A percentile compares a stretch with the other conserved stretches of the same genome.
Evolutionary conservation across 1,140 invertebrate species (phyloP).

Genomic region (Cecropterus lyciades): DNA sequence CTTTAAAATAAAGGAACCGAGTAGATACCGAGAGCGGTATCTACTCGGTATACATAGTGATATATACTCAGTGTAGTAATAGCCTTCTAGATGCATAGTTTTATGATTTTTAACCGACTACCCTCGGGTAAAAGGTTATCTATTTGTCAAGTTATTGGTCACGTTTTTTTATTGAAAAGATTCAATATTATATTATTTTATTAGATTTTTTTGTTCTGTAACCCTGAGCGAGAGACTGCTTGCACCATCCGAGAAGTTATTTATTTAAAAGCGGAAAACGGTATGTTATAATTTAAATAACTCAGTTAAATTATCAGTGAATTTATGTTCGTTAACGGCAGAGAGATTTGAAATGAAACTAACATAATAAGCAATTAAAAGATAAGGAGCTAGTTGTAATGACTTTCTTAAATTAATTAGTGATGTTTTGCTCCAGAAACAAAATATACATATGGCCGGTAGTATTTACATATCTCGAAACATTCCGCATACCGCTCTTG

Average conservation of each 20-base stretch:
- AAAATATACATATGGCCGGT: slow-evolving; percentile 8
- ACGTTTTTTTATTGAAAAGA: no score
- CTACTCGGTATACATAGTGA: no score
- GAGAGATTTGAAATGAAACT: slow-evolving; percentile 7
- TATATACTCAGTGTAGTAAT: no score
- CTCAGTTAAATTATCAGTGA: slow-evolving; percentile 5
- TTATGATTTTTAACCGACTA: no score
- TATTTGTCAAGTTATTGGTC: no score
- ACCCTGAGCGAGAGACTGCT: not conserved
- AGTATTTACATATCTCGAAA: slow-evolving; percentile 21
- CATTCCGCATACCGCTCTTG: not conserved
- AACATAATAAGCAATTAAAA: slow-evolving; percentile 22
- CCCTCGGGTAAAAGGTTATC: no score
- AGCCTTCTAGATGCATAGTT: no score
- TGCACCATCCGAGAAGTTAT: not conserved
- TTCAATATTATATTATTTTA: not conserved
- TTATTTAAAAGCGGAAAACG: not conserved
- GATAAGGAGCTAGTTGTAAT: slow-evolving; percentile 4
- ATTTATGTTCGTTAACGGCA: slow-evolving; percentile 2
- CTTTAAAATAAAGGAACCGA: no score
- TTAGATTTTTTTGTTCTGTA: not conserved
- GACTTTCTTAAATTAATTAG: slow-evolving; percentile 33
- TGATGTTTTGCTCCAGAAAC: slow-evolving; percentile 18
- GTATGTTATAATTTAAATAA: not conserved
- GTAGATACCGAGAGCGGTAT: no score